Conservation (phyloP, 2,797 vertebrate species). For the Pseudotriccus pelzelni region DNA sequence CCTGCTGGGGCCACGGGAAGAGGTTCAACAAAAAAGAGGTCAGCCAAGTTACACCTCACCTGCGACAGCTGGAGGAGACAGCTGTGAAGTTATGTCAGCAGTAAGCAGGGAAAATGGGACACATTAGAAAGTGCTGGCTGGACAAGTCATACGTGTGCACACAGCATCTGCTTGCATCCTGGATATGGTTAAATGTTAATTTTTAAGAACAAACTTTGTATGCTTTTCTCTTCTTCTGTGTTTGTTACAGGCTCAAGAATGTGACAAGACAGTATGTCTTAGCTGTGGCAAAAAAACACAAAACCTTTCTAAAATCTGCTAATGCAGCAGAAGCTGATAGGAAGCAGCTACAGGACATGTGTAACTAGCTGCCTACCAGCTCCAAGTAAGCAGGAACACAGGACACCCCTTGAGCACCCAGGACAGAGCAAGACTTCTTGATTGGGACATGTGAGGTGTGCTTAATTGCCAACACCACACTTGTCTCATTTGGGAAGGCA, state of each 20-base stretch:
- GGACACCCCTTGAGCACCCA: background rate
- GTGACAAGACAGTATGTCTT: background rate
- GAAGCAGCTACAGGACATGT: background rate
- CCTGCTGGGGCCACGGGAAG: background rate
- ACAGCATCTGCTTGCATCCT: background rate
- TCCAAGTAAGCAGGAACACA: background rate
- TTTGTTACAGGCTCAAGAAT: background rate
- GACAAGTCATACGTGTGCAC: background rate
- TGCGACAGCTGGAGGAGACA: slow-evolving; percentile 32
- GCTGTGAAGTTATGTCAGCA: slow-evolving; percentile 13
- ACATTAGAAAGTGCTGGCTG: background rate
- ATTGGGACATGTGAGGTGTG: background rate
- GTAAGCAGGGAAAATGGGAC: background rate
- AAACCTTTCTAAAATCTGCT: background rate
- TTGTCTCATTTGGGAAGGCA: background rate
- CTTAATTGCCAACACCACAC: background rate
- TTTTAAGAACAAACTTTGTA: background rate
- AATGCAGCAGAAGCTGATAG: background rate
- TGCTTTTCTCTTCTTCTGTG: background rate
- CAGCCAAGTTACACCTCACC: slow-evolving; percentile 56
- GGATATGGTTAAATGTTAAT: background rate
- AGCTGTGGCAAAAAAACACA: background rate
- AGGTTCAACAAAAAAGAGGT: background rate
- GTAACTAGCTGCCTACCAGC: background rate
- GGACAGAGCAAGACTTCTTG: background rate